Conservation (phyloP, 2,797 vertebrate genomes). For the Poecilia velifera region DNA sequence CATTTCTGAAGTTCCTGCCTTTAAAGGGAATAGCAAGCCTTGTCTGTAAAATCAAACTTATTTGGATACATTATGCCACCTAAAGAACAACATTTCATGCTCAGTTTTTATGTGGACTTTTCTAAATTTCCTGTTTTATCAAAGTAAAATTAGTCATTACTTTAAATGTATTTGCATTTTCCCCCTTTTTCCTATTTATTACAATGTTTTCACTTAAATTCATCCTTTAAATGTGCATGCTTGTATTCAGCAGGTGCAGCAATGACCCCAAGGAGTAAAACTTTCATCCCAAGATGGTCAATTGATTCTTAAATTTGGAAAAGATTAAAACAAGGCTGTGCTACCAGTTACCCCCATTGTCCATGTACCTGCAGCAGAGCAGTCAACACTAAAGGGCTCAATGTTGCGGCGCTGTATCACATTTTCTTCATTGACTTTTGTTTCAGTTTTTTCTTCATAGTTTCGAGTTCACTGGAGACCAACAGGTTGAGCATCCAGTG, state of each 20-base stretch:
- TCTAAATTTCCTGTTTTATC: not conserved
- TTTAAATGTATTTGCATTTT: not conserved
- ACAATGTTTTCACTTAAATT: not conserved
- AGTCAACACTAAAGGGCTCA: not conserved
- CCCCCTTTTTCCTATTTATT: slow-evolving; percentile 8
- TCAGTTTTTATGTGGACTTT: not conserved
- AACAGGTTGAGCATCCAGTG: not conserved
- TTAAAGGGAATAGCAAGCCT: not conserved
- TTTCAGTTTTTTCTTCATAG: not conserved
- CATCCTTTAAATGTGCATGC: not conserved
- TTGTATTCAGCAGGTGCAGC: not conserved
- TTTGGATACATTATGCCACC: not conserved
- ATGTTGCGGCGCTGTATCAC: not conserved
- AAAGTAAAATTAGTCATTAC: not conserved
- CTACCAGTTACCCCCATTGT: not conserved
- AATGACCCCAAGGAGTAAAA: not conserved
- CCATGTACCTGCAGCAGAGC: not conserved
- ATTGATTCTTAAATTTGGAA: not conserved
- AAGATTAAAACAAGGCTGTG: not conserved
- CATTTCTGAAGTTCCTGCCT: not conserved
- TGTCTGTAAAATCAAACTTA: not conserved
- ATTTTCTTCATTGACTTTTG: not conserved
- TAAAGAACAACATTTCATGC: not conserved
- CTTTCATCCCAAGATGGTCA: not conserved
- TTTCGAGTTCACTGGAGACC: not conserved